phyloP scores from a whole-genome alignment of 2,113 vertebrate species.

The Ammodytes marinus region DNA sequence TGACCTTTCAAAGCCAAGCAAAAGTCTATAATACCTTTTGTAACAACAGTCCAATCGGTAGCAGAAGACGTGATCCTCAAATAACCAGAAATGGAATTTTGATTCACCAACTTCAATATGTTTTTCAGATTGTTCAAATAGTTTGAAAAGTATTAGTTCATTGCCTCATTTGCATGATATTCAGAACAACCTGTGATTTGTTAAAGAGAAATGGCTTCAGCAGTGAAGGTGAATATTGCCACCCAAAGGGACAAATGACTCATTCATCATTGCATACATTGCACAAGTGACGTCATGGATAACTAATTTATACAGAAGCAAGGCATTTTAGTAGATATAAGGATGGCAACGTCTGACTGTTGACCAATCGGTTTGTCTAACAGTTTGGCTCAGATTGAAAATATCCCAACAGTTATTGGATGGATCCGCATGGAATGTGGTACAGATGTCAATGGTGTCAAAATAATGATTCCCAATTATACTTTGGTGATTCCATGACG shows the following conservation, averaged over 20 bases:
- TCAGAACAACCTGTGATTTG: conserved; percentile 1
- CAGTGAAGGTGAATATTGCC: conserved; percentile 30
- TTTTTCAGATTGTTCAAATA: conserved; percentile 44
- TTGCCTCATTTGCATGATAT: conserved; percentile 13
- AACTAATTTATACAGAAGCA: background rate
- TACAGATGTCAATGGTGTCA: background rate
- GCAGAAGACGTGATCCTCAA: conserved; percentile 21
- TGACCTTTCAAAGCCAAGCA: conserved; percentile 55
- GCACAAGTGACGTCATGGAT: background rate
- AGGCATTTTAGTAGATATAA: background rate
- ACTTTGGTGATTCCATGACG: no score
- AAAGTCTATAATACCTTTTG: conserved; percentile 52
- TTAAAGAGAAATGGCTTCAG: background rate
- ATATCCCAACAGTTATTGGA: background rate
- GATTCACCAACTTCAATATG: conserved; percentile 11
- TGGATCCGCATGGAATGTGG: background rate
- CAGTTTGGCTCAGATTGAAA: background rate
- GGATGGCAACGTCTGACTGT: background rate
- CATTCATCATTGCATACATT: background rate
- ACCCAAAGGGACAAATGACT: conserved; percentile 31
- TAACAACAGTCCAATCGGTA: conserved; percentile 52
- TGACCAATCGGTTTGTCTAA: background rate
- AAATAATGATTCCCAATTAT: background rate
- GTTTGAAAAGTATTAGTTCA: background rate
- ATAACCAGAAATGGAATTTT: conserved; percentile 20